Percentiles rank a stretch among this genome's conserved stretches.
Conservation (phyloP, 1,140 invertebrate genomes). For the Bombyx mori region DNA sequence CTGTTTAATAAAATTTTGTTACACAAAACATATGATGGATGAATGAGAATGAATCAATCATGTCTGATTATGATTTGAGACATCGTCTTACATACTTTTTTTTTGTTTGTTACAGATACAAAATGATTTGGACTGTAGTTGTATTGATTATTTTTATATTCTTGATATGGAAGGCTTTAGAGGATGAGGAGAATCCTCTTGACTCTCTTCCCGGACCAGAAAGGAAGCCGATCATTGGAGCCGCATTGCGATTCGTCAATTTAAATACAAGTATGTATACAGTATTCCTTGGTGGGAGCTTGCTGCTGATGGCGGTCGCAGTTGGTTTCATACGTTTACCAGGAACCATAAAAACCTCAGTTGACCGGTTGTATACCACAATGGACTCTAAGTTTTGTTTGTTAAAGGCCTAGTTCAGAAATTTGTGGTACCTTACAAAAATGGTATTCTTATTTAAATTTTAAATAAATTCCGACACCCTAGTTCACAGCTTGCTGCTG, state of each 20-base stretch:
- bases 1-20: too few species aligned
- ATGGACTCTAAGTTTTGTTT: too few species aligned
- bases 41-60: too few species aligned
- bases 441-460: too few species aligned
- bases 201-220: slow-evolving; percentile 13
- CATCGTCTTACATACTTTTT: too few species aligned
- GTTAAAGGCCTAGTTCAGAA: too few species aligned
- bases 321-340: too few species aligned
- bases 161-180: slow-evolving; percentile 6
- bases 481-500: not conserved
- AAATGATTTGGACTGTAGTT: slow-evolving; percentile 6
- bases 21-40: too few species aligned
- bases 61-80: too few species aligned
- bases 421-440: not conserved
- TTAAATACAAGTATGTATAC: slow-evolving; percentile 10
- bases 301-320: not conserved
- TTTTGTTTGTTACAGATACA: not conserved
- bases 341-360: too few species aligned
- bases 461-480: not conserved
- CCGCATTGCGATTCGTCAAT: slow-evolving; percentile 6
- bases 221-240: slow-evolving; percentile 9
- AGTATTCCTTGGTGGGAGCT: too few species aligned
- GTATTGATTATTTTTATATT: slow-evolving; percentile 1
- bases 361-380: too few species aligned
- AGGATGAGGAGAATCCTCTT: slow-evolving; percentile 11